phyloP scores from a whole-genome alignment of 2,797 vertebrate species.

The Sciaenops ocellatus region DNA sequence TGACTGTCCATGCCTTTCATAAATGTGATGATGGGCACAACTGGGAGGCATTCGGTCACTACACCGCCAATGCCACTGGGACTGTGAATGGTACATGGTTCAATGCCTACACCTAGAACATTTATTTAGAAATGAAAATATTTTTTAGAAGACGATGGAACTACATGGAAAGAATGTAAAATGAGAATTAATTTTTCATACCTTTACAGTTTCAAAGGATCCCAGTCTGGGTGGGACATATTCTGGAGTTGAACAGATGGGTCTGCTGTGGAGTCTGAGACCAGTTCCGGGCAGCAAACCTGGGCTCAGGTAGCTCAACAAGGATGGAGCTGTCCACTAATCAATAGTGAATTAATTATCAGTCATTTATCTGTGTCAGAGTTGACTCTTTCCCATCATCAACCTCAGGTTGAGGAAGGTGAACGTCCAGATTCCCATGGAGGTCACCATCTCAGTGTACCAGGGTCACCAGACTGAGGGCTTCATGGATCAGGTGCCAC shows the following conservation, averaged over 20 bases:
- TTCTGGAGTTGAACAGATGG: conserved; percentile 81
- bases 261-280: conserved; percentile 84
- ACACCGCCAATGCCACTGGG: conserved; percentile 66
- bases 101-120: neutral
- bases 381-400: neutral
- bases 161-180: no score
- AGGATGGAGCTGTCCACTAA: neutral
- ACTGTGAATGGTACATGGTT: conserved; percentile 65
- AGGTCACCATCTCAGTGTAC: conserved; percentile 75
- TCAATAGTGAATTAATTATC: accelerated
- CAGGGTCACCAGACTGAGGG: conserved; percentile 65
- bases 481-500: conserved; percentile 55
- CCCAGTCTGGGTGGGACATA: conserved; percentile 82
- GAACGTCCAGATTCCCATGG: conserved; percentile 73
- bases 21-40: conserved; percentile 74
- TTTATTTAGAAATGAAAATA: neutral
- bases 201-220: conserved; percentile 74
- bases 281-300: conserved; percentile 80
- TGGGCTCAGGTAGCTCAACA: conserved; percentile 71
- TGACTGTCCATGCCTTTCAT: conserved; percentile 74
- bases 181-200: neutral
- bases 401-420: conserved; percentile 76
- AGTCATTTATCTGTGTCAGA: no score
- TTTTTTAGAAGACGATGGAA: no score
- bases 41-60: conserved; percentile 83